Evolutionary conservation across 2,797 vertebrate species (phyloP).

Genomic region (Knipowitschia caucasica): DNA sequence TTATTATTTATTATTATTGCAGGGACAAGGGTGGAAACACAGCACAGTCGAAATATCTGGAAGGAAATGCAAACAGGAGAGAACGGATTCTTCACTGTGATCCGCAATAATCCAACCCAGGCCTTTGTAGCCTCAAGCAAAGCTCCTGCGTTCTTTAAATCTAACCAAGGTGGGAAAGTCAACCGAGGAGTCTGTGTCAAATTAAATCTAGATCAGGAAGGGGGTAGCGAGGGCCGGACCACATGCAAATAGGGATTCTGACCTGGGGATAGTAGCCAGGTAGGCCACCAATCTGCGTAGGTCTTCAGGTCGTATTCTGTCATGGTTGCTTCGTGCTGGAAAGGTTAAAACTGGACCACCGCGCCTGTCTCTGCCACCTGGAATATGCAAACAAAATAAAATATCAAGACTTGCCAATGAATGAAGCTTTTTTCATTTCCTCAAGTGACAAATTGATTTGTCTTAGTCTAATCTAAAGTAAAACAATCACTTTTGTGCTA

Average conservation of each 20-base stretch:
- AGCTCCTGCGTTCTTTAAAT: conserved; percentile 35
- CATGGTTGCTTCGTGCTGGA: conserved; percentile 94
- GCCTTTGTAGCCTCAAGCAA: conserved; percentile 28
- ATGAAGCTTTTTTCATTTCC: too few species aligned
- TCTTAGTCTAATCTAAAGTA: too few species aligned
- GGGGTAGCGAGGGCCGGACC: background rate
- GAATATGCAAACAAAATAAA: conserved; percentile 19
- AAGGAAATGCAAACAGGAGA: background rate
- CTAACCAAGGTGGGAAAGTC: conserved; percentile 43
- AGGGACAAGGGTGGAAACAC: background rate
- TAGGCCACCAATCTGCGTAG: conserved; percentile 92
- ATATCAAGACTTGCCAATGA: conserved; percentile 8
- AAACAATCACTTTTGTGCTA: too few species aligned
- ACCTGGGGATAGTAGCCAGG: conserved; percentile 94
- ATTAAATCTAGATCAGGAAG: conserved; percentile 26
- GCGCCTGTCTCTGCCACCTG: conserved; percentile 94
- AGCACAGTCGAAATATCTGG: conserved; percentile 12
- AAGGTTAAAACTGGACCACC: conserved; percentile 95
- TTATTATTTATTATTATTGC: background rate
- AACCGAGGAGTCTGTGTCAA: conserved; percentile 29
- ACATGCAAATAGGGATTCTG: conserved; percentile 15
- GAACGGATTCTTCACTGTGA: conserved; percentile 25
- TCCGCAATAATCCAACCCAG: conserved; percentile 41
- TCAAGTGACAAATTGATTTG: too few species aligned
- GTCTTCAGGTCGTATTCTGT: conserved; percentile 97